These are phyloP conservation scores for Arvicanthis niloticus DNA, from an alignment of 2,113 vertebrate genomes.

Conservation along the genomic window DNA sequence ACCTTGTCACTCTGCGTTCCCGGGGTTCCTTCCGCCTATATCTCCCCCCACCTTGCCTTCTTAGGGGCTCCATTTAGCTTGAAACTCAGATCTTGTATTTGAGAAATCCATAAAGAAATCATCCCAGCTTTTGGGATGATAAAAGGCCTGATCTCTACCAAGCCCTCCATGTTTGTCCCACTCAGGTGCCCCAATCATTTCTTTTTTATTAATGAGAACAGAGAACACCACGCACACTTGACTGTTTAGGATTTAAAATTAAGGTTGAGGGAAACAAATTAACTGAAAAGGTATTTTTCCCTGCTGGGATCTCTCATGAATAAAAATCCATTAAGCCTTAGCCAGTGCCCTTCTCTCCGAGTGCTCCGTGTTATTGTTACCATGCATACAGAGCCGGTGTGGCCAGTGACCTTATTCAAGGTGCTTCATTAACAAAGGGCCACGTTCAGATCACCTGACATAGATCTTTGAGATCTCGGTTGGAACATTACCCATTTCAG, in stretches of 20 bases:
- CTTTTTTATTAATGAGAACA: conserved; percentile 65
- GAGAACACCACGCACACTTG: not conserved
- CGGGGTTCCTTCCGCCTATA: rapidly evolving
- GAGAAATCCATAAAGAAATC: not conserved
- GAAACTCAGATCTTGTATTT: not conserved
- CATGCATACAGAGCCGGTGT: not conserved
- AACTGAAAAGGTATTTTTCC: conserved; percentile 57
- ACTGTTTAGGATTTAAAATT: conserved; percentile 66
- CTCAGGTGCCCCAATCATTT: conserved; percentile 44
- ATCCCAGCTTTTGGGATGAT: not conserved
- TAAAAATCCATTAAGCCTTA: conserved; percentile 55
- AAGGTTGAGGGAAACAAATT: conserved; percentile 53
- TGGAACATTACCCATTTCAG: conserved; percentile 42
- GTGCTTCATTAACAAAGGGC: not conserved
- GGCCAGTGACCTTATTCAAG: not conserved
- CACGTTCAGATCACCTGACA: conserved; percentile 22
- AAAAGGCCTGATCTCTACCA: not conserved
- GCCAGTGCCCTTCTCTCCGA: not conserved
- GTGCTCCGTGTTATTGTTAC: not conserved
- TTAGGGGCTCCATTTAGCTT: not conserved
- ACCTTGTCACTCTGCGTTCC: not conserved
- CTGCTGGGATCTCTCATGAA: conserved; percentile 54
- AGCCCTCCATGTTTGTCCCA: not conserved
- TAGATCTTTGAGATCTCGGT: conserved; percentile 3
- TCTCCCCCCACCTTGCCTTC: not conserved